Base-by-base conservation (phyloP, 1,140 invertebrate genomes). In the Drosophila auraria region DNA sequence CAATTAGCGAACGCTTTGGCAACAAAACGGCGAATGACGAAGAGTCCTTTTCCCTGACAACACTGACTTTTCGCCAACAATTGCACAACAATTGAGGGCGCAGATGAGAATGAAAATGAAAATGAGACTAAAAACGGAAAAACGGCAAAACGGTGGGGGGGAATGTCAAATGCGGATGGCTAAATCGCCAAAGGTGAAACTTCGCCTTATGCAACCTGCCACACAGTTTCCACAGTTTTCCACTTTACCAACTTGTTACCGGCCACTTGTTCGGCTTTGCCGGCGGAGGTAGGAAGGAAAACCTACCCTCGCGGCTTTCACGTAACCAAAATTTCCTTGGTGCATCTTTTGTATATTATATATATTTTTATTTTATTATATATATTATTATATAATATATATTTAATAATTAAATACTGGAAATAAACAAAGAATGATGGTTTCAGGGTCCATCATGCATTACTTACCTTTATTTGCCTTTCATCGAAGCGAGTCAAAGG, bases 141-240 rank as follows among this genome's bases (percentile, higher is more conserved):
- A 20, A 20, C 20, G 20, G 20, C 0, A 7, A 7, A 7, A 30
- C 30, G 30, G 15, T 5, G 9, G 27, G 5, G 57, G 14, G 15
- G 5, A 36, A 63, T 63, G 63, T 36, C 58, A 63, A 36, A n/a
- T 17, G 40, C 27, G 36, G 54, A 57, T 40, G 20, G 36, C 36
- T 40, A 57, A 57, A 40, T 57, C 72, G 14, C 58, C 56, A 20
- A 64, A 74, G 54, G 64, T 70, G 65, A 53, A 56, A 33, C 23
- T 50, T 36, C 25, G 25, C 17, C 73, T 78, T 78, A 74, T 82
- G 80, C 78, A 82, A 81, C 42, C 69, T 62, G 72, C 66, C 66
- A 72, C 33, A 36, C 33, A 36, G 33, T 49, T 62, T 33, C 36
- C 71, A 42, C 17, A 60, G 30, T 40, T 56, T 56, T 14, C n/a